A percentile compares a stretch with the other conserved stretches of the same genome.
phyloP scores from a whole-genome alignment of 2,113 vertebrate species.

The Bujurquina vittata region DNA sequence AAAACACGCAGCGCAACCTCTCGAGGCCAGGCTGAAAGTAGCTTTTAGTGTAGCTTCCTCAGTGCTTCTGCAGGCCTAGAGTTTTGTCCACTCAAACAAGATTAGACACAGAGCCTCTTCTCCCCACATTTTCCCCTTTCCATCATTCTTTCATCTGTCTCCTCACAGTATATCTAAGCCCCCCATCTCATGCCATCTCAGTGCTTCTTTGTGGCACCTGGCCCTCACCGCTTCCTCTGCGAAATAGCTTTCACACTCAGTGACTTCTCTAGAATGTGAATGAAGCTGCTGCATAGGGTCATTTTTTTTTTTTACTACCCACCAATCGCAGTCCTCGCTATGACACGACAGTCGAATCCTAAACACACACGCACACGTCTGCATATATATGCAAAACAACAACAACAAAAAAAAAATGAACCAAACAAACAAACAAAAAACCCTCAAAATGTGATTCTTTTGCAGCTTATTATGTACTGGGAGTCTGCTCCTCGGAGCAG shows the following conservation, averaged over 20 bases:
- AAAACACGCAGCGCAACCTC: background rate
- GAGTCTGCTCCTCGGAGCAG: constrained; percentile 37
- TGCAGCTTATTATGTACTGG: constrained; percentile 39
- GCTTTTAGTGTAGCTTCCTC: background rate
- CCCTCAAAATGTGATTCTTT: background rate
- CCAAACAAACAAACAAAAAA: background rate
- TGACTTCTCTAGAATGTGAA: constrained; percentile 63
- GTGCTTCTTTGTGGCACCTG: constrained; percentile 32
- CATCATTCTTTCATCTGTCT: constrained; percentile 8
- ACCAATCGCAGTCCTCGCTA: constrained; percentile 20
- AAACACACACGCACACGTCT: background rate
- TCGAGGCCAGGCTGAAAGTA: no score
- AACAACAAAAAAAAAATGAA: no score
- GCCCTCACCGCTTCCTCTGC: constrained; percentile 38
- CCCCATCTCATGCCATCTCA: constrained; percentile 29
- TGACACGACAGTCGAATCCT: constrained; percentile 14
- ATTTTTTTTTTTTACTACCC: background rate
- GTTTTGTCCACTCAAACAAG: background rate
- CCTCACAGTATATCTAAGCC: constrained; percentile 29
- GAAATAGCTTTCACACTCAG: constrained; percentile 52
- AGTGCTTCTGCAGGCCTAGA: constrained; percentile 7
- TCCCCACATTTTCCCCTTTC: background rate
- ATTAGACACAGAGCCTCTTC: constrained; percentile 13
- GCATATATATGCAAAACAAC: background rate
- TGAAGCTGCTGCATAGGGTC: constrained; percentile 43